A percentile compares a stretch with the other conserved stretches of the same genome.
Conservation (phyloP, 2,797 vertebrate species). For the Synaphobranchus kaupii region DNA sequence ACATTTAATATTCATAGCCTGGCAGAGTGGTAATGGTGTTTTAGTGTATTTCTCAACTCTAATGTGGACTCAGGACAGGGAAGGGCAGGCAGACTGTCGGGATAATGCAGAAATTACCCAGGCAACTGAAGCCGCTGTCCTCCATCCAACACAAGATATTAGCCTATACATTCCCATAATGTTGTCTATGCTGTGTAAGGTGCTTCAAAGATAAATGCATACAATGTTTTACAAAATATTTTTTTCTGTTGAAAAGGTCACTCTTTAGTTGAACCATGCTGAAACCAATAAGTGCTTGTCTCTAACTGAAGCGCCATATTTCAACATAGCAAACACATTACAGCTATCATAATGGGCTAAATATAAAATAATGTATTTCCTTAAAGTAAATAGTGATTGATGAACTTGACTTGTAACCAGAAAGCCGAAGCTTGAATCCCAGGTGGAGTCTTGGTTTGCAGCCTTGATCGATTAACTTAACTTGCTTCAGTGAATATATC, state of each 20-base stretch:
- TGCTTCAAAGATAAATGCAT: neutral
- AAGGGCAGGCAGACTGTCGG: conserved; percentile 51
- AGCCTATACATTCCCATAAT: neutral
- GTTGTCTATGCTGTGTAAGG: neutral
- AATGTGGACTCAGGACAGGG: conserved; percentile 44
- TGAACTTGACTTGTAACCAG: neutral
- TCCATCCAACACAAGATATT: neutral
- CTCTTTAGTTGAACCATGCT: neutral
- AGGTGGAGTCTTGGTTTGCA: neutral
- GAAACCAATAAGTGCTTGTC: neutral
- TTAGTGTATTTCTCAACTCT: conserved; percentile 59
- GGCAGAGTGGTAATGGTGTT: conserved; percentile 63
- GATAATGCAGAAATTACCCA: neutral
- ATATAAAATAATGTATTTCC: neutral
- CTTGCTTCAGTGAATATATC: no score
- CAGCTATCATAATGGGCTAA: neutral
- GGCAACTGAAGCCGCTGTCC: neutral
- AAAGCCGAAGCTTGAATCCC: neutral
- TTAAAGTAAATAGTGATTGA: neutral
- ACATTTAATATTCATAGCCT: conserved; percentile 66
- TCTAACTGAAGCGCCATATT: neutral
- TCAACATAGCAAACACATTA: neutral
- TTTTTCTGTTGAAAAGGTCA: neutral
- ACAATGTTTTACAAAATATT: neutral
- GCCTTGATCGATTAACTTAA: no score